Conservation (phyloP, 1,140 invertebrate species). For the Hermatobates lingyangjiaoensis region DNA sequence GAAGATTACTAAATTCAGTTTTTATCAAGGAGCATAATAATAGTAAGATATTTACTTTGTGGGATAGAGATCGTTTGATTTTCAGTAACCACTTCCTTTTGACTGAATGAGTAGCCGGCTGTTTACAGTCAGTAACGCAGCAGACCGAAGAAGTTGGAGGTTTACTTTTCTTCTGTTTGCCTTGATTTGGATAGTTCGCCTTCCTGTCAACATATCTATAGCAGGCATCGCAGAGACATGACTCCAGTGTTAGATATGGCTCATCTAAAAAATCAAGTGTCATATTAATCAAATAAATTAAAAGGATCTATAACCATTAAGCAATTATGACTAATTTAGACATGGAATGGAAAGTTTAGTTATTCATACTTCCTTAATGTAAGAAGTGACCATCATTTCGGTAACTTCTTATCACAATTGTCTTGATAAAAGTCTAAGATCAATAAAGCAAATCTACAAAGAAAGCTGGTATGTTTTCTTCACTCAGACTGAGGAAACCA, state of each 20-base stretch:
- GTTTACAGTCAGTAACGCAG: conserved; percentile 38
- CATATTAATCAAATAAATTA: no score
- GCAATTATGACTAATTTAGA: no score
- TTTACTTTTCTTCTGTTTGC: conserved; percentile 20
- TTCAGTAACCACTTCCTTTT: conserved; percentile 59
- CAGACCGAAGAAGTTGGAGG: conserved; percentile 24
- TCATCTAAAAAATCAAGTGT: conserved; percentile 33
- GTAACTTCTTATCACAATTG: no score
- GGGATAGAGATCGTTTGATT: conserved; percentile 45
- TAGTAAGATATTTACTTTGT: conserved; percentile 48
- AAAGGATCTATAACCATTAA: no score
- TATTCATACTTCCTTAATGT: no score
- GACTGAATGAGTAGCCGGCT: conserved; percentile 42
- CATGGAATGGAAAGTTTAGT: no score
- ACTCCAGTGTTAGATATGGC: conserved; percentile 54
- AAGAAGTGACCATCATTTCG: no score
- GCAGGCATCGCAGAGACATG: conserved; percentile 66
- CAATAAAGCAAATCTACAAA: no score
- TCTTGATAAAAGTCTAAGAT: no score
- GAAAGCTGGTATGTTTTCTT: no score
- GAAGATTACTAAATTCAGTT: neutral
- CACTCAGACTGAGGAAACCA: no score
- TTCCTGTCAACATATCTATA: conserved; percentile 63
- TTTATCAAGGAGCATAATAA: conserved; percentile 6
- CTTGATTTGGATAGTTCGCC: conserved; percentile 34